phyloP scores from a whole-genome alignment of 2,797 vertebrate genomes.

The Pagetopsis macropterus region DNA sequence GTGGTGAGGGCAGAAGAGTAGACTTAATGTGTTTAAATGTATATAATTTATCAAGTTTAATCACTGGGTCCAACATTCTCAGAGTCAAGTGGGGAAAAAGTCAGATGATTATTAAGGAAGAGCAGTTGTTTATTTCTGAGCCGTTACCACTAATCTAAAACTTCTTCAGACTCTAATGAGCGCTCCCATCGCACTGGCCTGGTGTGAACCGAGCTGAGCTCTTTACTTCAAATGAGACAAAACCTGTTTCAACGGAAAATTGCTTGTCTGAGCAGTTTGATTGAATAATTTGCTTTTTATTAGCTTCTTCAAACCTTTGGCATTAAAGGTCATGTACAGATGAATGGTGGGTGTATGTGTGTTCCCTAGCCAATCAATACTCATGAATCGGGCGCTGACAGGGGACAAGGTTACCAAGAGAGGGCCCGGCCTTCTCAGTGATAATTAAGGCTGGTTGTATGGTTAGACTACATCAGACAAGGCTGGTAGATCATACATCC shows the following conservation, averaged over 20 bases:
- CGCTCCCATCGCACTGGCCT: constrained; percentile 20
- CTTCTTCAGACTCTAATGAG: constrained; percentile 54
- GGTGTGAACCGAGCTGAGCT: constrained; percentile 20
- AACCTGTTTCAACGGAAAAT: constrained; percentile 54
- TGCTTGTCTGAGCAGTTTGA: constrained; percentile 65
- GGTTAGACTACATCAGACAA: constrained; percentile 12
- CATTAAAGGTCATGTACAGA: constrained; percentile 72
- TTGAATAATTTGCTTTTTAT: constrained; percentile 75
- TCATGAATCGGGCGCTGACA: constrained; percentile 54
- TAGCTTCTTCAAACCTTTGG: constrained; percentile 71
- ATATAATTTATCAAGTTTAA: constrained; percentile 29
- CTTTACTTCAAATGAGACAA: constrained; percentile 49
- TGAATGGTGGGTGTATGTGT: constrained; percentile 46
- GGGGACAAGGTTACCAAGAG: constrained; percentile 54
- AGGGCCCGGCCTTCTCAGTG: constrained; percentile 17
- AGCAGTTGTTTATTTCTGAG: constrained; percentile 49
- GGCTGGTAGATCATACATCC: constrained; percentile 10
- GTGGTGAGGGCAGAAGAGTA: too few species aligned
- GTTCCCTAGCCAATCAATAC: constrained; percentile 68
- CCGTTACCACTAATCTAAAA: constrained; percentile 48
- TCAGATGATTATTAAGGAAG: constrained; percentile 49
- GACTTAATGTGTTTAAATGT: constrained; percentile 38
- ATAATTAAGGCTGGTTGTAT: constrained; percentile 48
- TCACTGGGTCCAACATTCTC: constrained; percentile 19
- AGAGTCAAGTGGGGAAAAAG: constrained; percentile 38